These are phyloP conservation scores for Ophion ventricosus DNA, from an alignment of 2,888 invertebrate genomes.

Conservation along the genomic window DNA sequence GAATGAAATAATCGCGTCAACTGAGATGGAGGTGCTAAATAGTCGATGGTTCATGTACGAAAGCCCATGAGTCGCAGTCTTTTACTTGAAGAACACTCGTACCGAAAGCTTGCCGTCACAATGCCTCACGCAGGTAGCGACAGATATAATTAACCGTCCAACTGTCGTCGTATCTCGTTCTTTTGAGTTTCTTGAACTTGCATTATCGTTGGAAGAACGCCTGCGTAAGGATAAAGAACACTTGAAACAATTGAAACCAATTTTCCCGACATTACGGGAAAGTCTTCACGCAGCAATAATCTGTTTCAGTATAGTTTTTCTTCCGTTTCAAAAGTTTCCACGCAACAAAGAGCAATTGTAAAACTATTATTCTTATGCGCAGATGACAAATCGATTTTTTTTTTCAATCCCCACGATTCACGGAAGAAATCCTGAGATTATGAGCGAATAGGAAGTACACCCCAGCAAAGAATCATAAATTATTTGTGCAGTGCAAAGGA, in stretches of 20 bases:
- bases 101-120: not conserved
- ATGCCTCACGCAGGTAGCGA: not conserved
- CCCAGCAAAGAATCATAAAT: not conserved
- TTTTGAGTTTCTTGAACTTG: not conserved
- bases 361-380: not conserved
- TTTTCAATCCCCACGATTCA: not conserved
- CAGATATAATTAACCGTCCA: not conserved
- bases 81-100: not conserved
- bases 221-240: not conserved
- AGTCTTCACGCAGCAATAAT: not conserved
- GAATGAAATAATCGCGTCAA: not conserved
- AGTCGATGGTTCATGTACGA: not conserved
- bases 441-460: not conserved
- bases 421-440: not conserved
- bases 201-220: not conserved
- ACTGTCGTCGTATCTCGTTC: not conserved
- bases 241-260: not conserved
- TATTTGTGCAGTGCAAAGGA: not conserved
- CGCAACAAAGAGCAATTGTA: not conserved
- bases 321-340: not conserved
- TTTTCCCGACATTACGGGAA: not conserved
- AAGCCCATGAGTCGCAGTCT: not conserved
- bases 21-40: not conserved
- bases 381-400: not conserved
- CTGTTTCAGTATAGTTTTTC: not conserved